phyloP scores from a whole-genome alignment of 1,140 invertebrate genomes.

The Lordiphosa stackelbergi region DNA sequence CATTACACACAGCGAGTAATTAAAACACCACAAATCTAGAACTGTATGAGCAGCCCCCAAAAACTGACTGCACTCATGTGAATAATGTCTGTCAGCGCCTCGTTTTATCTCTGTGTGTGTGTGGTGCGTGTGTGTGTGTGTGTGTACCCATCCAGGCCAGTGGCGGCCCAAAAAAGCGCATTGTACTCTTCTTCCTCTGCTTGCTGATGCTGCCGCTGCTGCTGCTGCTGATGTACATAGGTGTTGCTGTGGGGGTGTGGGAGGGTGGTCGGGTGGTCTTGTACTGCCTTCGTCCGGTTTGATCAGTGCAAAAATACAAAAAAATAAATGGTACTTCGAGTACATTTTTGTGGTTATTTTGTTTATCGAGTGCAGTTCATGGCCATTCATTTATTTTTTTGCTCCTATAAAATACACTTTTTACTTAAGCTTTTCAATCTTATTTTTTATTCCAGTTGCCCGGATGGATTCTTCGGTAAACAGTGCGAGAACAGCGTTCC shows the following conservation, averaged over 20 bases:
- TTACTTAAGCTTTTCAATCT: constrained; percentile 31
- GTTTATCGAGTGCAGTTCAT: constrained; percentile 55
- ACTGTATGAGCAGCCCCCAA: constrained; percentile 9
- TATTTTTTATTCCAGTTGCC: constrained; percentile 82
- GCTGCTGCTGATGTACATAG: no score
- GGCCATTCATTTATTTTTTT: constrained; percentile 33
- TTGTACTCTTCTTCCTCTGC: constrained; percentile 41
- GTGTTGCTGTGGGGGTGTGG: no score
- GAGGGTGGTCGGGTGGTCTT: no score
- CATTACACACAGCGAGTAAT: constrained; percentile 49
- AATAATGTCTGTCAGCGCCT: constrained; percentile 72
- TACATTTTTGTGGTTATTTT: constrained; percentile 24
- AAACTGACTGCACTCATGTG: constrained; percentile 54
- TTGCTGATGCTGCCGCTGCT: background rate
- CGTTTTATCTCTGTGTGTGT: constrained; percentile 46
- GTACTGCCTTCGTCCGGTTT: no score
- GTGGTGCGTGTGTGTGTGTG: constrained; percentile 31
- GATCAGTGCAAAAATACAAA: no score
- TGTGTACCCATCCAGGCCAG: constrained; percentile 19
- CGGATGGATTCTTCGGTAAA: constrained; percentile 88
- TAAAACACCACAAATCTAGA: constrained; percentile 19
- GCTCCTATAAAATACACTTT: constrained; percentile 20
- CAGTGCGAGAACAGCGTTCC: constrained; percentile 83
- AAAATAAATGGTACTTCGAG: no score
- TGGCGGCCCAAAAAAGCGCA: constrained; percentile 54